Percentiles rank a stretch among this genome's conserved stretches.
phyloP scores from a whole-genome alignment of 2,797 vertebrate species.

The Coendou prehensilis region DNA sequence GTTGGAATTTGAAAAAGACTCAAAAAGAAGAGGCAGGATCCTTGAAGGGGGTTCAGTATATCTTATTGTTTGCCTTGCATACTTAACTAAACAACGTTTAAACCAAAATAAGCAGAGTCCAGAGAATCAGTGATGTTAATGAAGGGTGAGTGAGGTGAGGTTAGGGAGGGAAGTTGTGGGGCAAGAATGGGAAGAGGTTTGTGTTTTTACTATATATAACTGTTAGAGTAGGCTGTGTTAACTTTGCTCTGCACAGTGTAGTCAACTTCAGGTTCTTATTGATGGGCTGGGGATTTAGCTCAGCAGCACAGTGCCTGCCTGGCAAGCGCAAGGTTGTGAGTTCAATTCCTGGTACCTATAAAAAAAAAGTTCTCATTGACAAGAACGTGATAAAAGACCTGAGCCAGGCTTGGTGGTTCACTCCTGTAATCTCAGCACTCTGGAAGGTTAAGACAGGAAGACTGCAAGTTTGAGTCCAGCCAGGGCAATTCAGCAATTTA shows the following conservation, averaged over 20 bases:
- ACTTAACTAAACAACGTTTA: slow-evolving; percentile 28
- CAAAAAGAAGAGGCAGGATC: slow-evolving; percentile 36
- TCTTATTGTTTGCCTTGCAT: neutral
- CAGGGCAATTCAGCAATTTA: neutral
- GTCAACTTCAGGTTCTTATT: neutral
- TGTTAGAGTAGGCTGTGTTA: neutral
- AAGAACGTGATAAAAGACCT: neutral
- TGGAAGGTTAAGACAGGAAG: neutral
- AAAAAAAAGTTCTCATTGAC: neutral
- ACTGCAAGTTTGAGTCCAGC: neutral
- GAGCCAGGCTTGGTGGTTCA: neutral
- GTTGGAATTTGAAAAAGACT: slow-evolving; percentile 33
- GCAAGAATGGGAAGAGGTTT: neutral
- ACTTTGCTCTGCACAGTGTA: neutral
- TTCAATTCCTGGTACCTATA: no score
- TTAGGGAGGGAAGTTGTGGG: neutral
- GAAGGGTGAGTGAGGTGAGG: neutral
- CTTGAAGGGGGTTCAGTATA: neutral
- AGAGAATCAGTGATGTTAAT: neutral
- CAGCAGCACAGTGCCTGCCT: no score
- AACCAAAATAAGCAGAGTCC: neutral
- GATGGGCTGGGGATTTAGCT: neutral
- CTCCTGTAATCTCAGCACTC: neutral
- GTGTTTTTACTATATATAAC: neutral
- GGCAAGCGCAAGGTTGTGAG: no score